phyloP scores from a whole-genome alignment of 2,797 vertebrate genomes.

The Percopsis omiscomaycus region DNA sequence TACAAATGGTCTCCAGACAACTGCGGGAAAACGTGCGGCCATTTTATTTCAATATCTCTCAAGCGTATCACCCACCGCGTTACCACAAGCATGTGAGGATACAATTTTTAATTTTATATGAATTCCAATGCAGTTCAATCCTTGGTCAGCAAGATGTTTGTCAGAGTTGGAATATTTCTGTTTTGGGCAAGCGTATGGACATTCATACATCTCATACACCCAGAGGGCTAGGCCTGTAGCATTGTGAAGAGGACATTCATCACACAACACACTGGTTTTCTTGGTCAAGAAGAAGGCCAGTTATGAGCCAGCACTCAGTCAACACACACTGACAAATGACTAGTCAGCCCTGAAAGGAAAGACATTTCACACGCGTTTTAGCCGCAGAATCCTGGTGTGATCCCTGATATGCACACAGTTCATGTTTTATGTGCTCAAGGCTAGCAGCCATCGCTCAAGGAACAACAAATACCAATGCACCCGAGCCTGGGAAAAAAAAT shows the following conservation, averaged over 20 bases:
- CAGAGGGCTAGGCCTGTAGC: constrained; percentile 35
- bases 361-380: constrained; percentile 44
- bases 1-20: constrained; percentile 49
- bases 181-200: constrained; percentile 62
- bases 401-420: constrained; percentile 15
- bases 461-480: constrained; percentile 19
- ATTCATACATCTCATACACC: constrained; percentile 34
- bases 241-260: constrained; percentile 53
- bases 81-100: constrained; percentile 60
- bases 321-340: constrained; percentile 42
- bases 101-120: constrained; percentile 25
- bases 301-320: constrained; percentile 50
- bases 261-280: constrained; percentile 34
- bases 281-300: constrained; percentile 30
- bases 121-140: constrained; percentile 44
- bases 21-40: constrained; percentile 23
- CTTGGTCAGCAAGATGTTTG: constrained; percentile 41
- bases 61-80: constrained; percentile 33
- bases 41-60: constrained; percentile 40
- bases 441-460: constrained; percentile 25
- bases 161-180: constrained; percentile 61
- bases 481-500: constrained; percentile 12
- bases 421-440: constrained; percentile 19
- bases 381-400: constrained; percentile 32
- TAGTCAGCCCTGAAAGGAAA: constrained; percentile 45